Conservation (phyloP, 2,888 invertebrate species). For the Eilema sororculum region DNA sequence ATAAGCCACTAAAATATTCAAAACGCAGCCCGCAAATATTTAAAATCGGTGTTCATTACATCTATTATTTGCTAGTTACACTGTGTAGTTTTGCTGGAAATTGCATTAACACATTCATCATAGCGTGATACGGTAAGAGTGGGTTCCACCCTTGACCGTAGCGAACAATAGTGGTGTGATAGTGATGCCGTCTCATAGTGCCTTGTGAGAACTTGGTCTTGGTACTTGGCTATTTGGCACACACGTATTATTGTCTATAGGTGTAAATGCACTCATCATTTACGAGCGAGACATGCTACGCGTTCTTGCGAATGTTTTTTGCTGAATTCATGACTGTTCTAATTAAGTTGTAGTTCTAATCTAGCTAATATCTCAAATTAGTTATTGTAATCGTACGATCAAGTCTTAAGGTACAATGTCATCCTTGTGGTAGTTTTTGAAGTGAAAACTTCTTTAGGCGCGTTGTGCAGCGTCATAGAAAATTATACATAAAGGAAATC, state of each 20-base stretch:
- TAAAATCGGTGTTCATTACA: not conserved
- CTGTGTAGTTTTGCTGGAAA: conserved; percentile 28
- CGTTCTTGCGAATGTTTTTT: conserved; percentile 5
- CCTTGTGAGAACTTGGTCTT: conserved; percentile 67
- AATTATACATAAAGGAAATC: too few relatives aligned
- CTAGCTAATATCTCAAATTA: not conserved
- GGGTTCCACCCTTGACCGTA: conserved; percentile 68
- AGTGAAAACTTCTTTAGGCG: too few relatives aligned
- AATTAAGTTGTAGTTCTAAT: not conserved
- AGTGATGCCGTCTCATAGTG: conserved; percentile 55
- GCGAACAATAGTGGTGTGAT: conserved; percentile 66
- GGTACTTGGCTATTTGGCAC: conserved; percentile 60
- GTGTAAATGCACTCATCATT: conserved; percentile 32
- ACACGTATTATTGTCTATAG: conserved; percentile 28
- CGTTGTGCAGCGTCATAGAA: too few relatives aligned
- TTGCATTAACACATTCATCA: conserved; percentile 21
- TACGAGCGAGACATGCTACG: conserved; percentile 28
- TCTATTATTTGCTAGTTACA: not conserved
- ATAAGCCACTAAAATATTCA: too few relatives aligned
- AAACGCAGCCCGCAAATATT: too few relatives aligned
- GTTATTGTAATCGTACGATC: not conserved
- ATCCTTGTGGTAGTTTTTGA: too few relatives aligned
- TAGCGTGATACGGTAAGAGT: conserved; percentile 46
- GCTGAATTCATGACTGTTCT: conserved; percentile 3
- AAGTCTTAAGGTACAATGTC: too few relatives aligned